phyloP scores from a whole-genome alignment of 2,888 invertebrate genomes.

The Asteroscopus sphinx region DNA sequence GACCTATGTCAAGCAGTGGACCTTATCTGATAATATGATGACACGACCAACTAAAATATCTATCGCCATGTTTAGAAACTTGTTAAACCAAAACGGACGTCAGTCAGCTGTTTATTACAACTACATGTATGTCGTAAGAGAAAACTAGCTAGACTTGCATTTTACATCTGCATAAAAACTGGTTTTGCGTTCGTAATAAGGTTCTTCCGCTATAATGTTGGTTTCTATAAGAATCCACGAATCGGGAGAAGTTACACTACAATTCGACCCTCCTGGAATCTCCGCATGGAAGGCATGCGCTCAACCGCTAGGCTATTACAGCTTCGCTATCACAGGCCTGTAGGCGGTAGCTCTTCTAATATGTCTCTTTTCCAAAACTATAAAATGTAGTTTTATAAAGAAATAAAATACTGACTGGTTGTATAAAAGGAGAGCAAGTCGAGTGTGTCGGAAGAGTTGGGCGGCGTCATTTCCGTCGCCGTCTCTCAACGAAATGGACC shows the following conservation, averaged over 20 bases:
- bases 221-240: too few species aligned
- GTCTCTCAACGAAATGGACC: conserved; percentile 44
- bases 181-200: conserved; percentile 12
- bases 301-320: too few species aligned
- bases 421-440: conserved; percentile 34
- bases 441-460: conserved; percentile 42
- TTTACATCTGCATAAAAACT: conserved; percentile 14
- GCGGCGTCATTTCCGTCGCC: conserved; percentile 52
- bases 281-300: too few species aligned
- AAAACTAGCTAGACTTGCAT: conserved; percentile 21
- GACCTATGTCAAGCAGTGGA: too few species aligned
- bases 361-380: conserved; percentile 4
- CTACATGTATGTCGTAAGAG: conserved; percentile 4
- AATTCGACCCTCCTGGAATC: too few species aligned
- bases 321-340: too few species aligned
- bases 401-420: conserved; percentile 19
- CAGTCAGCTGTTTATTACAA: conserved; percentile 1
- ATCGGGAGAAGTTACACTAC: too few species aligned
- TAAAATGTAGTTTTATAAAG: conserved; percentile 15
- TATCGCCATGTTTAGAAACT: neutral
- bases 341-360: too few species aligned
- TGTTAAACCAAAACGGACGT: neutral
- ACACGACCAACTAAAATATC: too few species aligned
- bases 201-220: conserved; percentile 2
- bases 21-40: too few species aligned